A percentile compares a stretch with the other conserved stretches of the same genome.
These are phyloP conservation scores for Ophion costatus DNA, from an alignment of 2,888 invertebrate species.

Conservation along the genomic window DNA sequence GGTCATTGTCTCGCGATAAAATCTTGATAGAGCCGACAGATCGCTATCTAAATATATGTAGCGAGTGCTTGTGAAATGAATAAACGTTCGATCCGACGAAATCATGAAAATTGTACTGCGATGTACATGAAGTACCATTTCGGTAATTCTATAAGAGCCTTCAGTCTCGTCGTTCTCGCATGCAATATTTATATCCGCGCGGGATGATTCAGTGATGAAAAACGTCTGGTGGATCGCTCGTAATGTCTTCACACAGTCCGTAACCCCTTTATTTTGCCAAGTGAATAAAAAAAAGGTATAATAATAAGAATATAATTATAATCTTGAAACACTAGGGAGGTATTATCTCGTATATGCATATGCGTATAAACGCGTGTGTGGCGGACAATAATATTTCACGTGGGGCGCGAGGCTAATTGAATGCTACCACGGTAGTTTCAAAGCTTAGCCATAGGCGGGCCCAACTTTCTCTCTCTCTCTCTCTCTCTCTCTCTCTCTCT, in stretches of 20 bases:
- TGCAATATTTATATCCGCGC: constrained; percentile 38
- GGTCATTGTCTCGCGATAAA: not conserved
- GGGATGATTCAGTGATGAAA: constrained; percentile 76
- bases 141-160: constrained; percentile 9
- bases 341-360: constrained; percentile 23
- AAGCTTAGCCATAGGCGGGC: constrained; percentile 72
- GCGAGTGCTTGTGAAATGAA: constrained; percentile 30
- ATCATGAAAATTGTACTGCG: constrained; percentile 10
- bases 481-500: constrained; percentile 29
- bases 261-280: constrained; percentile 59
- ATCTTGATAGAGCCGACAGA: not conserved
- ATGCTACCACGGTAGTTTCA: constrained; percentile 83
- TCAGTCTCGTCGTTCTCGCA: constrained; percentile 13
- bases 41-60: constrained; percentile 2
- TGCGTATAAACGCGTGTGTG: constrained; percentile 32
- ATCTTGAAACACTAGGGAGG: constrained; percentile 13
- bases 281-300: constrained; percentile 16
- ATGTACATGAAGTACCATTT: constrained; percentile 10
- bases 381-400: constrained; percentile 80
- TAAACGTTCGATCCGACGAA: constrained; percentile 34
- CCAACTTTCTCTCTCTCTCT: constrained; percentile 40
- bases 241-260: constrained; percentile 55
- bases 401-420: constrained; percentile 82
- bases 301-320: constrained; percentile 14
- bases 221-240: constrained; percentile 71